A percentile compares a stretch with the other conserved stretches of the same genome.
phyloP scores from a whole-genome alignment of 2,113 vertebrate species.

The Nothobranchius furzeri region DNA sequence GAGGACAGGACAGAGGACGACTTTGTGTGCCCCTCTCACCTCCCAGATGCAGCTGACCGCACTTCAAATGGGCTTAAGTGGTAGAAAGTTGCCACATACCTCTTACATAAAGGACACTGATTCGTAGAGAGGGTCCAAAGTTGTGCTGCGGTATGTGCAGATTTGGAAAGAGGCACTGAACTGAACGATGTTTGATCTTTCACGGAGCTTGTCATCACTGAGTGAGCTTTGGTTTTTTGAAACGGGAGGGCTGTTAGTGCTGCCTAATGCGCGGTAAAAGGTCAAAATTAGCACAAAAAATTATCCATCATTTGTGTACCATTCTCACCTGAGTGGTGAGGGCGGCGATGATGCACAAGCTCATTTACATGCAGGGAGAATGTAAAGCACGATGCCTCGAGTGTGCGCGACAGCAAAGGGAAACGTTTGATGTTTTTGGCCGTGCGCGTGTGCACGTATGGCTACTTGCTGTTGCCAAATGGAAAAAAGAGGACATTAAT shows the following conservation, averaged over 20 bases:
- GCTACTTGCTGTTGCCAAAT: no score
- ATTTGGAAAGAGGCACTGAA: conserved; percentile 26
- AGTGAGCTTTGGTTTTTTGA: conserved; percentile 43
- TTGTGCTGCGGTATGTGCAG: conserved; percentile 15
- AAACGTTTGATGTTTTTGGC: no score
- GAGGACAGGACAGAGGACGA: conserved; percentile 61
- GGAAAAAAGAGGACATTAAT: no score
- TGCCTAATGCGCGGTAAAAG: conserved; percentile 55
- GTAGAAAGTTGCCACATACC: conserved; percentile 60
- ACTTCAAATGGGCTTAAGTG: conserved; percentile 63
- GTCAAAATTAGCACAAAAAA: conserved; percentile 65
- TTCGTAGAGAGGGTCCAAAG: conserved; percentile 22
- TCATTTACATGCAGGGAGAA: conserved; percentile 49
- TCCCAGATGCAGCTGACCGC: conserved; percentile 67
- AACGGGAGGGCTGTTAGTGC: conserved; percentile 49
- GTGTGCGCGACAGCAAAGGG: no score
- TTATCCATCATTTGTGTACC: conserved; percentile 34
- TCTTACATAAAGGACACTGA: conserved; percentile 50
- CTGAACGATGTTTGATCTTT: conserved; percentile 50
- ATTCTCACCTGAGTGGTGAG: conserved; percentile 52
- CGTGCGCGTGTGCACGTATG: no score
- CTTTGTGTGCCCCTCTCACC: conserved; percentile 67
- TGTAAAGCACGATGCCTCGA: conserved; percentile 16
- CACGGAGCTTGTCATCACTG: conserved; percentile 40
- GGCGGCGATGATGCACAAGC: conserved; percentile 9